A percentile compares a stretch with the other conserved stretches of the same genome.
Conservation (phyloP, 2,113 vertebrate genomes). For the Trichechus manatus region DNA sequence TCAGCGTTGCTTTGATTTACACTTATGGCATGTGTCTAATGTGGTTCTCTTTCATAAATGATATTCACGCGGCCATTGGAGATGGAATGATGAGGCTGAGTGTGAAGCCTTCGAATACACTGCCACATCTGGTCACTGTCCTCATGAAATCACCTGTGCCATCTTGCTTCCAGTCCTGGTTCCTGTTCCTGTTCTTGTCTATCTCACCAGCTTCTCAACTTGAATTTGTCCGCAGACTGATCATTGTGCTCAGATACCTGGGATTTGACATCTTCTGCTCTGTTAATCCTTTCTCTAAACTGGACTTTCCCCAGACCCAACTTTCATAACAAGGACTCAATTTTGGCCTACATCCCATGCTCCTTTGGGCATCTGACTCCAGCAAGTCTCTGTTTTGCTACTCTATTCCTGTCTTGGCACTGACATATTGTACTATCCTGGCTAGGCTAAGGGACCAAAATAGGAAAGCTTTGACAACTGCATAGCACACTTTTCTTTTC, state of each 20-base stretch:
- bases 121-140: neutral
- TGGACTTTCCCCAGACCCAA: neutral
- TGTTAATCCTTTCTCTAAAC: neutral
- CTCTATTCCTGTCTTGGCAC: neutral
- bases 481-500: neutral
- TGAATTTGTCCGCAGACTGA: neutral
- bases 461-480: neutral
- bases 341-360: neutral
- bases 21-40: fast-evolving
- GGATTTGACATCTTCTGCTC: neutral
- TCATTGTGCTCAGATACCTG: neutral
- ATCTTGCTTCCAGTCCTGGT: neutral
- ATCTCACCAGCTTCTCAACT: neutral
- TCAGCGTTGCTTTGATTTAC: neutral
- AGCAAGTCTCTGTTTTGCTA: neutral
- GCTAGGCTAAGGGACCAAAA: neutral
- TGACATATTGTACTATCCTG: neutral
- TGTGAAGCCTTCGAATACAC: neutral
- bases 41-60: neutral
- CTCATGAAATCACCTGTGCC: neutral
- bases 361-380: neutral
- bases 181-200: neutral
- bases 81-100: neutral
- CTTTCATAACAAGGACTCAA: neutral
- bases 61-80: neutral